A percentile compares a stretch with the other conserved stretches of the same genome.
phyloP scores from a whole-genome alignment of 2,888 invertebrate species.

The Meghimatium bilineatum region DNA sequence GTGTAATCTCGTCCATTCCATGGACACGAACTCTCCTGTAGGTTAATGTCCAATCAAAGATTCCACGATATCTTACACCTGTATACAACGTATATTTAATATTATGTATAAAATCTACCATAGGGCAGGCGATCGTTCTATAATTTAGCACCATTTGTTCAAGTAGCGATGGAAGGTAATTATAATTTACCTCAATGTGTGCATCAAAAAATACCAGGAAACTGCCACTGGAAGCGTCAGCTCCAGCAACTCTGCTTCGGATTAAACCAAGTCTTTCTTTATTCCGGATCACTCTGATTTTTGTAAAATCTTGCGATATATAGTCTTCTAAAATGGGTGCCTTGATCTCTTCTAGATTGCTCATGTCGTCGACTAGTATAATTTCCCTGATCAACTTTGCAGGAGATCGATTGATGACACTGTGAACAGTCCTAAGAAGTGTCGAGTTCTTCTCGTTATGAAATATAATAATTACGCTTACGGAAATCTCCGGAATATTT shows the following conservation, averaged over 20 bases:
- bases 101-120: constrained; percentile 16
- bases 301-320: constrained; percentile 22
- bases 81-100: neutral
- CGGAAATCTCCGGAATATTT: constrained; percentile 14
- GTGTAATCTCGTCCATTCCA: constrained; percentile 30
- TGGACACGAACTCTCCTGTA: neutral
- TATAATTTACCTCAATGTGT: constrained; percentile 47
- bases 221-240: constrained; percentile 37
- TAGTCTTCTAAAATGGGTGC: constrained; percentile 31
- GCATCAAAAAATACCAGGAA: constrained; percentile 50
- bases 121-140: constrained; percentile 42
- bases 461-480: constrained; percentile 44
- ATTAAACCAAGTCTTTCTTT: constrained; percentile 44
- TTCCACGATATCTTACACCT: neutral
- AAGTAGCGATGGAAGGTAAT: constrained; percentile 46
- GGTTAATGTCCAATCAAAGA: constrained; percentile 6
- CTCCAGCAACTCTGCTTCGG: constrained; percentile 42
- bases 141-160: constrained; percentile 32
- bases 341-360: constrained; percentile 38
- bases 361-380: constrained; percentile 50
- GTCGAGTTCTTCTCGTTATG: constrained; percentile 48
- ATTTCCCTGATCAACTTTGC: constrained; percentile 38
- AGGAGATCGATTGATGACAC: constrained; percentile 43
- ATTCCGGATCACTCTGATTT: constrained; percentile 41
- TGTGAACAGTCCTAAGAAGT: constrained; percentile 41